Evolutionary conservation across 2,113 vertebrate genomes (phyloP), one percentile per base, ranked within the genome.

Genomic region (Calyptommatus sinebrachiatus): DNA sequence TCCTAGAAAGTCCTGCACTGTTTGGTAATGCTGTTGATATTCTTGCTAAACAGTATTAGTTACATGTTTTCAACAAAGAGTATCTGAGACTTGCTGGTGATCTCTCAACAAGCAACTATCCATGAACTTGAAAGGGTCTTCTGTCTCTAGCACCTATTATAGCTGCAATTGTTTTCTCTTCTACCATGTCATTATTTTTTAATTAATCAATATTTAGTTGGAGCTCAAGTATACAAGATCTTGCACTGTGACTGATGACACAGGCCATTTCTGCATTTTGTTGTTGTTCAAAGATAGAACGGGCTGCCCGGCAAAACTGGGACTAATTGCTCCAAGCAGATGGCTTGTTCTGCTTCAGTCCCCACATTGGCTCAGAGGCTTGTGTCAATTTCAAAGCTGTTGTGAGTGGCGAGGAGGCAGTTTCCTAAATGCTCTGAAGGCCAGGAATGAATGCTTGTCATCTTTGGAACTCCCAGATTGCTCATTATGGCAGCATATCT

Each of bases 71-170:
- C 1, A 31, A 63, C 8, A 81, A 61, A 60, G 6, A 24, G 1
- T 41, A 70, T 84, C 61, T 63, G 7, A 41, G 35, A 41, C 35
- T 10, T 7, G 77, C 84, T 77, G n/a, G n/a, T n/a, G n/a, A n/a
- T n/a, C n/a, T n/a, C n/a, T 71, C 79, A 67, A 79, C 68, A 85
- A 31, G 26, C 63, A 53, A 12, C 66, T 48, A 65, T 41, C 20
- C 7, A 61, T n/a, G 67, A 35, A 26, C 1, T 41, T 45, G 53
- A 35, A 48, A 18, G 18, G 8, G 10, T 41, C 76, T 75, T 61
- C 77, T 41, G 0, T 5, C 74, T 70, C 66, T 3, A 29, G 35
- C 1, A 0, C 24, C 41, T 53, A 72, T 41, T 46, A 22, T 22
- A n/a, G 68, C 68, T 70, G 6, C 7, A 74, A 16, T 67, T 66